A percentile compares a stretch with the other conserved stretches of the same genome.
Evolutionary conservation across 1,140 invertebrate genomes (phyloP).

Genomic region (Hyles euphorbiae): DNA sequence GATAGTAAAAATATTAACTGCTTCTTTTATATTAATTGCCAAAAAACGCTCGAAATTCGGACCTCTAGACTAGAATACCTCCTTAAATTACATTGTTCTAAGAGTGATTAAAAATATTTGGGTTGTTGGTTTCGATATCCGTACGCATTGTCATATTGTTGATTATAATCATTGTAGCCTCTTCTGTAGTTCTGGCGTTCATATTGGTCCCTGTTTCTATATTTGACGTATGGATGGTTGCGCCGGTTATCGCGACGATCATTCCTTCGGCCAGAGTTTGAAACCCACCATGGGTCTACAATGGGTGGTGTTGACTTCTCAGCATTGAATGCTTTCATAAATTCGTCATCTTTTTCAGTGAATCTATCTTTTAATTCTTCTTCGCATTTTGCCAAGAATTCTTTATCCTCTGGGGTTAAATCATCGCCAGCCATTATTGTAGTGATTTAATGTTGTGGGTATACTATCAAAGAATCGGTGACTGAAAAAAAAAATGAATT

Average conservation of each 20-base stretch:
- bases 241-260: conserved; percentile 40
- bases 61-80: background rate
- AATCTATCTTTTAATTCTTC: conserved; percentile 61
- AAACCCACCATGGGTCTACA: conserved; percentile 48
- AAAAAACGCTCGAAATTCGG: too few species aligned
- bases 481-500: conserved; percentile 36
- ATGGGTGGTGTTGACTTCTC: conserved; percentile 54
- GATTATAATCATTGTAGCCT: conserved; percentile 37
- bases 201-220: conserved; percentile 23
- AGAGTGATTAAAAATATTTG: conserved; percentile 18
- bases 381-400: conserved; percentile 62
- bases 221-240: conserved; percentile 33
- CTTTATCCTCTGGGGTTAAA: conserved; percentile 53
- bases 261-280: conserved; percentile 35
- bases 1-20: too few species aligned
- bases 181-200: conserved; percentile 12
- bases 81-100: too few species aligned
- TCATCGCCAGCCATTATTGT: conserved; percentile 41
- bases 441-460: conserved; percentile 23
- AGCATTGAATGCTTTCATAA: conserved; percentile 61
- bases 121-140: conserved; percentile 16
- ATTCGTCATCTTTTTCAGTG: conserved; percentile 67
- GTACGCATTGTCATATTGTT: conserved; percentile 18
- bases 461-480: conserved; percentile 37
- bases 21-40: too few species aligned